Evolutionary conservation across 2,797 vertebrate genomes (phyloP).

Genomic region (Nasua narica): DNA sequence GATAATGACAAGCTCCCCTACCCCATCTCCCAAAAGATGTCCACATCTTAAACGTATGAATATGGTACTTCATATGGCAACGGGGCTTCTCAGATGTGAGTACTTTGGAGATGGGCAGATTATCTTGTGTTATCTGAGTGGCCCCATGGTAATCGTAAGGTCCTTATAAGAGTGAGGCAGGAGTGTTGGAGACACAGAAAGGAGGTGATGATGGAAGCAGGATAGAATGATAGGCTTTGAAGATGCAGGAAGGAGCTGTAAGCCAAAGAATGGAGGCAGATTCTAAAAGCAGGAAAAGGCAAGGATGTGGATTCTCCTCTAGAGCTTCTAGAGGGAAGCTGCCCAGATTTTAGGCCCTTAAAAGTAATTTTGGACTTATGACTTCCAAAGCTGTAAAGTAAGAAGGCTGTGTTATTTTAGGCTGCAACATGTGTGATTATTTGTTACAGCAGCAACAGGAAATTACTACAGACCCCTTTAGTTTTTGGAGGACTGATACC

Average conservation of each 20-base stretch:
- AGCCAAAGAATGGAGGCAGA: background rate
- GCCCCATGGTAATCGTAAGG: background rate
- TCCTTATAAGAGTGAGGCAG: background rate
- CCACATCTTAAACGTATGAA: background rate
- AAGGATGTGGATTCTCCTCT: background rate
- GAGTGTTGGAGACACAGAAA: background rate
- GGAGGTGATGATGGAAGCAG: background rate
- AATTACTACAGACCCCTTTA: background rate
- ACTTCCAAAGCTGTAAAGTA: background rate
- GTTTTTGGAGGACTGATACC: background rate
- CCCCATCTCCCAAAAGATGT: background rate
- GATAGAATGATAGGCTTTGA: background rate
- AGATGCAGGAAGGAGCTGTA: background rate
- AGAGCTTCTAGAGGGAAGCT: background rate
- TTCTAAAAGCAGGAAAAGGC: background rate
- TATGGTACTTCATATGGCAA: background rate
- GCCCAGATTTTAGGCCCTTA: background rate
- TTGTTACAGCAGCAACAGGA: background rate
- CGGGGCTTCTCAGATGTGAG: background rate
- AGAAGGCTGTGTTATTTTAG: background rate
- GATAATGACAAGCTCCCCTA: background rate
- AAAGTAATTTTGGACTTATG: background rate
- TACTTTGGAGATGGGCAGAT: background rate
- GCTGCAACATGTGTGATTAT: background rate
- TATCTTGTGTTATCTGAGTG: background rate